Base-by-base conservation (phyloP, 2,113 vertebrate species). In the Castor canadensis region DNA sequence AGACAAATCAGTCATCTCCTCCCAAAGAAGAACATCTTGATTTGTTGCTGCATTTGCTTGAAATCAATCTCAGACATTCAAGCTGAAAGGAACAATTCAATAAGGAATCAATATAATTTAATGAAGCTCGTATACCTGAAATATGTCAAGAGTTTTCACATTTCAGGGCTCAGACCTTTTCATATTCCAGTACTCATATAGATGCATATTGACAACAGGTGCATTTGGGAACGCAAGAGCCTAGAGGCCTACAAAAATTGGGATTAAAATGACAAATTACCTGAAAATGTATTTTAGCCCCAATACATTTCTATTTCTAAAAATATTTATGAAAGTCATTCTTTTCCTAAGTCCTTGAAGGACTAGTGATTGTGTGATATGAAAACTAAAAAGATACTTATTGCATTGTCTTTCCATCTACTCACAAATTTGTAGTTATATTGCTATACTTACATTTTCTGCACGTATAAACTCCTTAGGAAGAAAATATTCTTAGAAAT, bases 61-160 rank as follows among this genome's bases (percentile, higher is more conserved):
- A 98, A 98, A 97, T 95, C 56, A 54, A 64, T 98, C 96, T 95
- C 58, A 97, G 83, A 91, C 73, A 73, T 90, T 92, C 56, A 91
- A 13, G 62, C 26, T 26, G 66, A 91, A 97, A 97, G 56, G 32
- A 97, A 88, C 20, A 95, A 20, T 88, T 97, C 72, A 95, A 93
- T 35, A 91, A 87, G 72, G 56, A 92, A 88, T 96, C 87, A 94
- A 91, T 80, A 77, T 62, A 80, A 56, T 40, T 91, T 95, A 96
- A 93, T 89, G 75, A 89, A 67, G 52, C 17, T 79, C 26, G 32
- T 94, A 54, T 71, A 84, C 38, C 49, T 88, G 81, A 93, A 94
- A 86, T 40, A 90, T 69, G 5, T 67, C 35, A 80, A 45, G 43
- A 19, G 7, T 1, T 93, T 87, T 79, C 26, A 75, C 38, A 93